Conservation (phyloP, 2,888 invertebrate species). For the Eristalinus sepulchralis region DNA sequence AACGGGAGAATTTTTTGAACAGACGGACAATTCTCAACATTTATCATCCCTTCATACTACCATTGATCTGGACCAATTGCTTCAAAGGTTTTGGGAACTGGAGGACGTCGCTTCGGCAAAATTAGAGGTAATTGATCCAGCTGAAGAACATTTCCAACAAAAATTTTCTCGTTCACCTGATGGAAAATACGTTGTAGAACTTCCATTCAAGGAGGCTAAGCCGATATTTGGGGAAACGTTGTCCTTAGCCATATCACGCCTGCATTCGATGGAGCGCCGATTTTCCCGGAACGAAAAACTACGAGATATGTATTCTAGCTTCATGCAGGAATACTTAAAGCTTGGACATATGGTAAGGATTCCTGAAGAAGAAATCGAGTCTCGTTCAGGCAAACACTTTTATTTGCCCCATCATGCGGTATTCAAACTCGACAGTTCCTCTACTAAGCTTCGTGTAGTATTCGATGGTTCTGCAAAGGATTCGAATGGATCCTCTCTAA, state of each 20-base stretch:
- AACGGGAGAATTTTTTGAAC: constrained; percentile 14
- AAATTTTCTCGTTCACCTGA: constrained; percentile 38
- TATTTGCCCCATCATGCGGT: too few relatives aligned
- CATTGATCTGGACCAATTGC: background rate
- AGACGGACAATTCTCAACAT: background rate
- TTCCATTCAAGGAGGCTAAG: constrained; percentile 34
- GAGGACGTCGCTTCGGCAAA: background rate
- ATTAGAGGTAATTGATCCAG: constrained; percentile 6
- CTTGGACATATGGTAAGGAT: background rate
- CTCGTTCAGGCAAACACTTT: too few relatives aligned
- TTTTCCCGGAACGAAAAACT: constrained; percentile 12
- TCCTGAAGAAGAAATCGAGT: background rate
- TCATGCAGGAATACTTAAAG: background rate
- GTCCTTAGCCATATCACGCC: too few relatives aligned
- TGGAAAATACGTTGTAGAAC: constrained; percentile 45
- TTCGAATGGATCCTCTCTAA: too few relatives aligned
- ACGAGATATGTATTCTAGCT: background rate
- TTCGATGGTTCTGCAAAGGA: constrained; percentile 50
- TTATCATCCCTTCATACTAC: background rate
- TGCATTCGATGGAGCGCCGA: constrained; percentile 1
- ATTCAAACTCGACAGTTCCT: constrained; percentile 49
- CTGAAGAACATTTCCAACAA: constrained; percentile 27
- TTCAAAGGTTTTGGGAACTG: constrained; percentile 19
- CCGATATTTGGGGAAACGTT: too few relatives aligned
- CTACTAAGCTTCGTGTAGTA: constrained; percentile 13